These are phyloP conservation scores for Melanaphis sacchari DNA, from an alignment of 1,140 invertebrate species.

Conservation along the genomic window DNA sequence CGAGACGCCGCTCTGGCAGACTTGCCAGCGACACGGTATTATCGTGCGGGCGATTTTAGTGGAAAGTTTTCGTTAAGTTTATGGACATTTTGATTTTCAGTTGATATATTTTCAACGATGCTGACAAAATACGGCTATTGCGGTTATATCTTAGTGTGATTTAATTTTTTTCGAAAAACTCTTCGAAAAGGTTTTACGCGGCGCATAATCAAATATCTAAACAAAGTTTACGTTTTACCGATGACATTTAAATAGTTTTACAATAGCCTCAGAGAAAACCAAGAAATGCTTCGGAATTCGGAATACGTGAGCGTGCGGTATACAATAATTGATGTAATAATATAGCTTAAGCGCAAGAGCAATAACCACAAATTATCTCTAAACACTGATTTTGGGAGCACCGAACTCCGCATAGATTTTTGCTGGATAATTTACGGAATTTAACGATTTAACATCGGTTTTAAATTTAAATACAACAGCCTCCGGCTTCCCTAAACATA, in stretches of 20 bases:
- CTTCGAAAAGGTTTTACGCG: neutral
- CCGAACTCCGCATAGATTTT: neutral
- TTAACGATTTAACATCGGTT: neutral
- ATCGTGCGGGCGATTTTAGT: neutral
- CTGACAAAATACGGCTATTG: too few relatives aligned
- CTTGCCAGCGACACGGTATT: conserved; percentile 25
- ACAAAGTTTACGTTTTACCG: neutral
- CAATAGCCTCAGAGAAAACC: neutral
- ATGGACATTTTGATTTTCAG: neutral
- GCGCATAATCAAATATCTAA: neutral
- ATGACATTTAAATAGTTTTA: neutral
- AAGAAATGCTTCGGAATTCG: neutral
- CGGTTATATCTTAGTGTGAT: neutral
- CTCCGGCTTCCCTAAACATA: neutral
- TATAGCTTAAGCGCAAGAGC: neutral
- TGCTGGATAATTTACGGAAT: neutral
- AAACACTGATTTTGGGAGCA: neutral
- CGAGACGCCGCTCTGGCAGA: neutral
- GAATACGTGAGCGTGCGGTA: neutral
- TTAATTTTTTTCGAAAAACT: neutral
- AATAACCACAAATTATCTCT: neutral
- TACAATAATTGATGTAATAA: neutral
- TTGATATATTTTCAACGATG: neutral
- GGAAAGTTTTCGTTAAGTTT: neutral
- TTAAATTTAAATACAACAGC: neutral